phyloP scores from a whole-genome alignment of 2,113 vertebrate genomes.

The Ailurus styani region DNA sequence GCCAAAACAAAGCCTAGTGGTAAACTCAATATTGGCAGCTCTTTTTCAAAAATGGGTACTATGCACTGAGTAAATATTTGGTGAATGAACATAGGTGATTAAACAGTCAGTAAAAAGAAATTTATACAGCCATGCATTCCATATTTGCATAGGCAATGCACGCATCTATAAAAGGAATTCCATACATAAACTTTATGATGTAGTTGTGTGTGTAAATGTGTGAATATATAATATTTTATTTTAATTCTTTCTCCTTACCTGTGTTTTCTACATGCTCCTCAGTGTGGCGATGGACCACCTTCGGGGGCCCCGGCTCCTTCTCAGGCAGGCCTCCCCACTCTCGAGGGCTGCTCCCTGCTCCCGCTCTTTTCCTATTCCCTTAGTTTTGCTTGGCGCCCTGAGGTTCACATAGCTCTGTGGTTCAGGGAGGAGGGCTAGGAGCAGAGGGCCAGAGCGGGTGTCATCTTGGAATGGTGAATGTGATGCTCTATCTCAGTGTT shows the following conservation, averaged over 20 bases:
- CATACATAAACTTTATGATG: neutral
- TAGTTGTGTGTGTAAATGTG: neutral
- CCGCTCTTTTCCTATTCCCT: accelerated
- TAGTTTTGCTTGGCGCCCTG: neutral
- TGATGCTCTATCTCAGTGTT: neutral
- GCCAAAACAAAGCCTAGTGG: conserved; percentile 16
- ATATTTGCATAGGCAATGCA: neutral
- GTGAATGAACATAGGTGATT: neutral
- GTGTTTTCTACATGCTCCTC: neutral
- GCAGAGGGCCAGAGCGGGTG: neutral
- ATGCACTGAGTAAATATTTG: neutral
- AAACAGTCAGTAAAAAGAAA: conserved; percentile 11
- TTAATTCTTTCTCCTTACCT: neutral
- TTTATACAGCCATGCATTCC: neutral
- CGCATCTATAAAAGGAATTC: neutral
- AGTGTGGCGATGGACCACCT: neutral
- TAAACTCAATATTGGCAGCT: neutral
- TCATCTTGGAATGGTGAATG: neutral
- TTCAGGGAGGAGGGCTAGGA: neutral
- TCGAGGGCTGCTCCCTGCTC: neutral
- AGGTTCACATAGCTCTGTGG: neutral
- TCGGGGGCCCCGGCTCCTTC: neutral
- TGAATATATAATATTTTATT: neutral
- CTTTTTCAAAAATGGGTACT: conserved; percentile 15
- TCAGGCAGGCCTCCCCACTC: neutral